These are phyloP conservation scores for Chrysocyon brachyurus DNA, from an alignment of 2,797 vertebrate genomes.

Conservation along the genomic window DNA sequence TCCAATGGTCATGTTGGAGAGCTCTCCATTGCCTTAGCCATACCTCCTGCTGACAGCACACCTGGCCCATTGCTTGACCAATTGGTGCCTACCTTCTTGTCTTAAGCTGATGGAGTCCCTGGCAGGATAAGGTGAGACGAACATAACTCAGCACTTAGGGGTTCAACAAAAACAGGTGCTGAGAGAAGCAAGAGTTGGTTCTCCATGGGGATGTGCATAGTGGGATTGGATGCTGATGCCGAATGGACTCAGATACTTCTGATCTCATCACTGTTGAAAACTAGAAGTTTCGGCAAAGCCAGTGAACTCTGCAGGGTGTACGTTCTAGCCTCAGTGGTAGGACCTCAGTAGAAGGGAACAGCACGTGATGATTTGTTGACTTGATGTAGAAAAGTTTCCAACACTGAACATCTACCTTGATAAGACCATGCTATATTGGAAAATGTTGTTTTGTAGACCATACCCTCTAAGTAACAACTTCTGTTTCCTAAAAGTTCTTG, in stretches of 20 bases:
- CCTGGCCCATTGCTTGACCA: background rate
- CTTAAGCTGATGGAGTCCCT: background rate
- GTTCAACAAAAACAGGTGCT: background rate
- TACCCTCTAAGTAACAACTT: background rate
- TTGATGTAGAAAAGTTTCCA: background rate
- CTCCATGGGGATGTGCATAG: too few relatives aligned
- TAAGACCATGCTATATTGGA: background rate
- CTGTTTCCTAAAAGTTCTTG: background rate
- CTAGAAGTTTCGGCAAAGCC: background rate
- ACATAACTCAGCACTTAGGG: background rate
- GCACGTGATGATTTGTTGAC: background rate
- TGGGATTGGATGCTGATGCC: background rate
- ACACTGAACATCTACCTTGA: background rate
- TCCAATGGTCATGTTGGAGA: rapidly evolving
- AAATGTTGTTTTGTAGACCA: background rate
- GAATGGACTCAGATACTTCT: background rate
- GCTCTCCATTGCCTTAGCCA: background rate
- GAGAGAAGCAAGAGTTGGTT: background rate
- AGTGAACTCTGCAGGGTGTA: background rate
- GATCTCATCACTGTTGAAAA: background rate
- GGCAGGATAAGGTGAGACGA: background rate
- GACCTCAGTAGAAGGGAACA: background rate
- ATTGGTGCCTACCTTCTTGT: background rate
- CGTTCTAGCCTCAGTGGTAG: background rate
- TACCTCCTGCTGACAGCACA: background rate